These are phyloP conservation scores for Procavia capensis DNA, from an alignment of 2,113 vertebrate genomes.

Conservation along the genomic window DNA sequence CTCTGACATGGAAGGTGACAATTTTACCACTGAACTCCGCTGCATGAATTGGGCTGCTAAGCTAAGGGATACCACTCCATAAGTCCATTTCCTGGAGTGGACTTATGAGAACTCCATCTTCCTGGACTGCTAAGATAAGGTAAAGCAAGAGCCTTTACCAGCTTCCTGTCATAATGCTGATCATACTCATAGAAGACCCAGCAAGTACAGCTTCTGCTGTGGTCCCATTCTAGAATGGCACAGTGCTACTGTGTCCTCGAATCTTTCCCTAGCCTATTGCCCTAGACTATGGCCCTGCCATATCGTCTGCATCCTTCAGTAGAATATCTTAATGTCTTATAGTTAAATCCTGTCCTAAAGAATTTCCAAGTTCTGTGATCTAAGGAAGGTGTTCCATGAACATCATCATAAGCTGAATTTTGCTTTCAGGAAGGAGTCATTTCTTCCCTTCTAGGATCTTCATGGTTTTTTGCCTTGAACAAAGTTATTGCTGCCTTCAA, in stretches of 20 bases:
- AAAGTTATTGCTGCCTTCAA: constrained; percentile 54
- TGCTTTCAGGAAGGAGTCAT: not conserved
- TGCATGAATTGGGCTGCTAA: not conserved
- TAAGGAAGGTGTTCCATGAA: not conserved
- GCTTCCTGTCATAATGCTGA: not conserved
- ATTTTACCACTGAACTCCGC: not conserved
- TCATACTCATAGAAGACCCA: not conserved
- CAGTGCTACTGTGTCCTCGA: not conserved
- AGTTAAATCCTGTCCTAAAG: not conserved
- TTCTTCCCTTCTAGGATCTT: constrained; percentile 8
- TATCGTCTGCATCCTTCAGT: not conserved
- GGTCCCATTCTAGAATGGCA: not conserved
- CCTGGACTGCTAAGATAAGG: not conserved
- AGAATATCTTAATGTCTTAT: not conserved
- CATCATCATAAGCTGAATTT: not conserved
- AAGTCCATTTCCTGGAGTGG: too few relatives aligned
- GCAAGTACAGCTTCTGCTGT: not conserved
- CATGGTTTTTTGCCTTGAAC: not conserved
- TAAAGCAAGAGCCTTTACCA: not conserved
- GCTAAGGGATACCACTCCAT: too few relatives aligned
- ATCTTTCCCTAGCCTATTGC: not conserved
- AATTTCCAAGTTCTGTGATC: not conserved
- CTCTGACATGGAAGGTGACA: not conserved
- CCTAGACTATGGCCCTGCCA: not conserved
- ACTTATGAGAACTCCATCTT: too few relatives aligned